Conservation (phyloP, 1,140 invertebrate species). For the Drosophila bocqueti region DNA sequence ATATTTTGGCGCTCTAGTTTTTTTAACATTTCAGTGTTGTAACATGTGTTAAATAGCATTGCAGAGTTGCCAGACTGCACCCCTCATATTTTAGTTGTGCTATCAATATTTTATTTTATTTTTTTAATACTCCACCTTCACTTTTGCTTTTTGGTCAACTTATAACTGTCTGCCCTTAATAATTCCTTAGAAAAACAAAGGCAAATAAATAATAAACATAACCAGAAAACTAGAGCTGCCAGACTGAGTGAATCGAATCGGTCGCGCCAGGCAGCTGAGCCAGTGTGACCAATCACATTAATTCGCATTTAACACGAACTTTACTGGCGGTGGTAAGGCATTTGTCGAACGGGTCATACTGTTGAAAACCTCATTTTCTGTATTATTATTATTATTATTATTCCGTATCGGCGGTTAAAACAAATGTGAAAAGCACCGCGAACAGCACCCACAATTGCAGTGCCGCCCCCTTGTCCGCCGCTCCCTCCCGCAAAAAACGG, state of each 20-base stretch:
- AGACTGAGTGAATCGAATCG: not conserved
- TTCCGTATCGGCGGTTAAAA: constrained; percentile 28
- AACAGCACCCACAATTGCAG: constrained; percentile 17
- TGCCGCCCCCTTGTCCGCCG: not conserved
- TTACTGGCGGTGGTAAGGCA: constrained; percentile 2
- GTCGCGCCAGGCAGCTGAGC: not conserved
- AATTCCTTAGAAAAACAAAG: not conserved
- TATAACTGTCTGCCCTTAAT: no score
- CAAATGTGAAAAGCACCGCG: constrained; percentile 44
- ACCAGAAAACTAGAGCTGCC: not conserved
- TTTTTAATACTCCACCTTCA: no score
- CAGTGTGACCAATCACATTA: not conserved
- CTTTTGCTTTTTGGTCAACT: not conserved
- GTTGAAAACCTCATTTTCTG: constrained; percentile 20
- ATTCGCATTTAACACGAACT: no score
- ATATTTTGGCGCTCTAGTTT: not conserved
- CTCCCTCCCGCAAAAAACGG: not conserved
- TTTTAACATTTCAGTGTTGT: not conserved
- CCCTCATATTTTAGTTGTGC: no score
- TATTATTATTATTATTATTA: constrained; percentile 13
- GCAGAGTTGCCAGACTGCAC: not conserved
- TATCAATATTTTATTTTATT: not conserved
- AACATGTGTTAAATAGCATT: not conserved
- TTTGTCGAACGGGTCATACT: constrained; percentile 12
- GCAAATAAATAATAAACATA: no score